Percentiles rank a stretch among this genome's conserved stretches.
Conservation (phyloP, 2,113 vertebrate genomes). For the Vulpes ferrilata region DNA sequence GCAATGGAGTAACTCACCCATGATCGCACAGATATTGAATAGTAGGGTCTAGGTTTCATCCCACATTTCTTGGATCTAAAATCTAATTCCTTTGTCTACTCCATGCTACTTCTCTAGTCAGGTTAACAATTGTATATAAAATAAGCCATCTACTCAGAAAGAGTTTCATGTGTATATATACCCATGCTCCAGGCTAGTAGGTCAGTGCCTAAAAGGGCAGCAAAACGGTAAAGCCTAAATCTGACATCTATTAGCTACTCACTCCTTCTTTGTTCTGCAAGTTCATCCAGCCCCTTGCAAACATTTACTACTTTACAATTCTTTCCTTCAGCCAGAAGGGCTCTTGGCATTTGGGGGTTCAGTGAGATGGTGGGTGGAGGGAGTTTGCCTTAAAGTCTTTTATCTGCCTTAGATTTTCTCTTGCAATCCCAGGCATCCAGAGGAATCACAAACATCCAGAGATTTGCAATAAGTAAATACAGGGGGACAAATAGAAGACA, state of each 20-base stretch:
- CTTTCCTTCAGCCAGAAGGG: background rate
- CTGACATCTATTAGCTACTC: background rate
- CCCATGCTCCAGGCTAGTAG: background rate
- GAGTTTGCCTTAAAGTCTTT: background rate
- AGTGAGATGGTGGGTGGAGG: background rate
- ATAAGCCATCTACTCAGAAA: background rate
- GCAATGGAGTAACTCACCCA: background rate
- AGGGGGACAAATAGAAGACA: background rate
- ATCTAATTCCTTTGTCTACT: background rate
- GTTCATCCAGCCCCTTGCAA: background rate
- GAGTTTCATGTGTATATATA: background rate
- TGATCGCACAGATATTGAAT: background rate
- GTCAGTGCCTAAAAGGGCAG: background rate
- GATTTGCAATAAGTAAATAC: background rate
- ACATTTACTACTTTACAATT: background rate
- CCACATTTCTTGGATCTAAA: background rate
- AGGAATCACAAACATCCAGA: background rate
- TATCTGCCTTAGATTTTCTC: background rate
- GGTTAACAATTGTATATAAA: background rate
- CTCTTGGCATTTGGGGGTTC: background rate
- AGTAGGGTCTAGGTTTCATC: background rate
- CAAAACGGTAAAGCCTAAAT: background rate
- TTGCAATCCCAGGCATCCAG: background rate
- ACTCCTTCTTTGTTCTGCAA: background rate
- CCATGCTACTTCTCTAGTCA: background rate